Conservation (phyloP, 2,888 invertebrate genomes). For the Lithosia quadra region DNA sequence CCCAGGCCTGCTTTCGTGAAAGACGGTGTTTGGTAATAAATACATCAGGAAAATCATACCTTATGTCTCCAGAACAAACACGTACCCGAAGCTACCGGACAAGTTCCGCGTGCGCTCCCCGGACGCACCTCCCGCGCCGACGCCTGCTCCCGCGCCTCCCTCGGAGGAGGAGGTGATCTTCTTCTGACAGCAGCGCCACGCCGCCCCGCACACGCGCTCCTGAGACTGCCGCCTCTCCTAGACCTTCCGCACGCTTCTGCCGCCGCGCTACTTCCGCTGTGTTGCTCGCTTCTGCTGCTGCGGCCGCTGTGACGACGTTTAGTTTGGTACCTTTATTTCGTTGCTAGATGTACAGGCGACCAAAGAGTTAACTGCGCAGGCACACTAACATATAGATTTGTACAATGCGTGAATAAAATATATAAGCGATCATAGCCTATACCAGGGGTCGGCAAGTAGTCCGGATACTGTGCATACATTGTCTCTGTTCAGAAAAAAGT, state of each 20-base stretch:
- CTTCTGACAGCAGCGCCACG: constrained; percentile 86
- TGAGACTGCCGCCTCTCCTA: constrained; percentile 81
- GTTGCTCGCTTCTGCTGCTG: constrained; percentile 7
- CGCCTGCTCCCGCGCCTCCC: constrained; percentile 48
- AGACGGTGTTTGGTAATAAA: too few relatives aligned
- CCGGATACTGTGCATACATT: too few relatives aligned
- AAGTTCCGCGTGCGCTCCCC: constrained; percentile 89
- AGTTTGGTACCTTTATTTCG: neutral
- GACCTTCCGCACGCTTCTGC: constrained; percentile 57
- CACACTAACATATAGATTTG: neutral
- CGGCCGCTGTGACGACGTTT: neutral
- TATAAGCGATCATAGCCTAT: too few relatives aligned
- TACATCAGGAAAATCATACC: too few relatives aligned
- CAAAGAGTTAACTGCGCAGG: neutral
- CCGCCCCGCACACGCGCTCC: constrained; percentile 67
- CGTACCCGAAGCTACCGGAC: constrained; percentile 91
- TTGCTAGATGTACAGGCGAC: neutral
- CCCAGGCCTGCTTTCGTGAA: too few relatives aligned
- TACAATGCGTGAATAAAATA: too few relatives aligned
- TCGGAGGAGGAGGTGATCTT: constrained; percentile 89
- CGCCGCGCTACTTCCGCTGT: constrained; percentile 39
- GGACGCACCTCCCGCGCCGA: constrained; percentile 54
- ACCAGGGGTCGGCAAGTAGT: too few relatives aligned
- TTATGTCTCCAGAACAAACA: constrained; percentile 86
- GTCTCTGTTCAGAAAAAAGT: too few relatives aligned